These are phyloP conservation scores for Ictidomys tridecemlineatus DNA, from an alignment of 2,113 vertebrate genomes.

Conservation along the genomic window DNA sequence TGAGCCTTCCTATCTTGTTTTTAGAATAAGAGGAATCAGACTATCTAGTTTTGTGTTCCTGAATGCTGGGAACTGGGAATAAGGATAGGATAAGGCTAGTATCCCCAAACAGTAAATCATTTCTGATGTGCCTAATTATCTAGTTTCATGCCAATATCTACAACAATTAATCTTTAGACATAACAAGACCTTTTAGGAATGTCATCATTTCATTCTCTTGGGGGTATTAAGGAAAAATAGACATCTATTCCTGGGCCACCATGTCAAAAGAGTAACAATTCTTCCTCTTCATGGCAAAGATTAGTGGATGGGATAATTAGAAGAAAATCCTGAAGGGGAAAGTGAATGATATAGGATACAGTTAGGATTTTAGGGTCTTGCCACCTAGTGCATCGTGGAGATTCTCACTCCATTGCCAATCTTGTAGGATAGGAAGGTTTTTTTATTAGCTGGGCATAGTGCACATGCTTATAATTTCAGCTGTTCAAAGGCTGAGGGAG, in stretches of 20 bases:
- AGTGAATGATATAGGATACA: background rate
- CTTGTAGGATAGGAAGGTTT: background rate
- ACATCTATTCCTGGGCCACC: background rate
- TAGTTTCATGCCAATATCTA: background rate
- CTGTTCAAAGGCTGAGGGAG: background rate
- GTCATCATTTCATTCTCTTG: background rate
- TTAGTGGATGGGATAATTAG: background rate
- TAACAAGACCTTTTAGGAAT: background rate
- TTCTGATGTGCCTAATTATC: background rate
- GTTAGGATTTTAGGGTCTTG: background rate
- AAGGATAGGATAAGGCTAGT: background rate
- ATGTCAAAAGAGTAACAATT: background rate
- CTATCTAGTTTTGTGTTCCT: background rate
- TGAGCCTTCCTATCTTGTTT: background rate
- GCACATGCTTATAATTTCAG: background rate
- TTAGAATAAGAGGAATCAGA: background rate
- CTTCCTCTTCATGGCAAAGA: background rate
- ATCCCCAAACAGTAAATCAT: background rate
- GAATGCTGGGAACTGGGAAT: background rate
- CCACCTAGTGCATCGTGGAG: background rate
- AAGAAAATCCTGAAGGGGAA: background rate
- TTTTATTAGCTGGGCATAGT: background rate
- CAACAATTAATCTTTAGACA: background rate
- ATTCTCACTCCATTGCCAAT: background rate
- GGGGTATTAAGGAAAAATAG: background rate